Evolutionary conservation across 2,113 vertebrate genomes (phyloP).

Genomic region (Urocitellus parryii): DNA sequence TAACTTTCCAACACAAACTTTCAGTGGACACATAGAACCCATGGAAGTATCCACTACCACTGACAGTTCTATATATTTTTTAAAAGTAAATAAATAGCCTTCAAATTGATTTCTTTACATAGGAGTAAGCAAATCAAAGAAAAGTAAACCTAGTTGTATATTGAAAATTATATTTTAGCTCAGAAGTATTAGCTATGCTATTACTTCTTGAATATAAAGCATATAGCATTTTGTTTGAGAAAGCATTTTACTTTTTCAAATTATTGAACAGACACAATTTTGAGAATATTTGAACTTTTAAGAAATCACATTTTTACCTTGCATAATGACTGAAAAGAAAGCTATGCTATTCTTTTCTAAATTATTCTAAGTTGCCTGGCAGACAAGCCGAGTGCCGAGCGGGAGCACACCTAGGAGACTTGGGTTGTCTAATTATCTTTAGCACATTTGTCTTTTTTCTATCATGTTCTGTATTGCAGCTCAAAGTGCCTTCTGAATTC

Average conservation of each 20-base stretch:
- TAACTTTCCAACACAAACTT: background rate
- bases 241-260: conserved; percentile 35
- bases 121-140: background rate
- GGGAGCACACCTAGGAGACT: background rate
- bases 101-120: background rate
- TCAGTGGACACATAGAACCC: background rate
- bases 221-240: background rate
- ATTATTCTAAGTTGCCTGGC: background rate
- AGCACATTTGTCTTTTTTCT: conserved; percentile 15
- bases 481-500: conserved; percentile 65
- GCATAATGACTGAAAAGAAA: background rate
- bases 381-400: background rate
- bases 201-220: background rate
- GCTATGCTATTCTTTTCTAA: conserved; percentile 1
- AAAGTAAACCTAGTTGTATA: background rate
- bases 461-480: background rate
- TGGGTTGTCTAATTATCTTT: conserved; percentile 52
- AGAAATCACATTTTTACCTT: conserved; percentile 33
- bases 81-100: background rate
- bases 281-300: conserved; percentile 1
- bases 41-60: background rate
- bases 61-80: background rate
- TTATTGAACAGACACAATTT: background rate
- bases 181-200: background rate
- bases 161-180: conserved; percentile 42